Evolutionary conservation across 2,888 invertebrate species (phyloP).

Genomic region (Toxonevra muliebris): DNA sequence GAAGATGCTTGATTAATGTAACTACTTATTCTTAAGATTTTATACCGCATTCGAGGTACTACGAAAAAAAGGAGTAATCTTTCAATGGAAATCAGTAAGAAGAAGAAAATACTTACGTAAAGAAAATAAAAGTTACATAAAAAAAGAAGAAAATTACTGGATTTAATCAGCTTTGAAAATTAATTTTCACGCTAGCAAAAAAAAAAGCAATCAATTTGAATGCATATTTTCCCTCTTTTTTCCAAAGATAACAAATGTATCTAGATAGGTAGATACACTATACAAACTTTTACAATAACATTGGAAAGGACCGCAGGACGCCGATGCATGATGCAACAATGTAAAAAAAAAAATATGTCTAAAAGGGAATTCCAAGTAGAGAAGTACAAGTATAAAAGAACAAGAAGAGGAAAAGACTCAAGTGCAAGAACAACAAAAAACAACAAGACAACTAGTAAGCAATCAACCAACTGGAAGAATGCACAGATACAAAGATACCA

Average conservation of each 20-base stretch:
- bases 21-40: background rate
- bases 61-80: no score
- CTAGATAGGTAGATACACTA: no score
- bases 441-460: background rate
- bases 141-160: background rate
- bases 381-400: background rate
- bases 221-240: no score
- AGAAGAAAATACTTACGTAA: background rate
- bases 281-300: no score
- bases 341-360: background rate
- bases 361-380: conserved; percentile 15
- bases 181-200: conserved; percentile 4
- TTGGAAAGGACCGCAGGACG: no score
- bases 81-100: no score
- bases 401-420: background rate
- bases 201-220: no score
- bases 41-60: no score
- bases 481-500: conserved; percentile 4
- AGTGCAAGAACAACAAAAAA: background rate
- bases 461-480: conserved; percentile 10
- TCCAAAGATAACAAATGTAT: no score
- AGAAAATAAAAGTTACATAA: background rate
- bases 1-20: background rate
- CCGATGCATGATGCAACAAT: no score
- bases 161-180: conserved; percentile 23